These are phyloP conservation scores for Tachystola acroxantha DNA, from an alignment of 2,888 invertebrate species.

Conservation along the genomic window DNA sequence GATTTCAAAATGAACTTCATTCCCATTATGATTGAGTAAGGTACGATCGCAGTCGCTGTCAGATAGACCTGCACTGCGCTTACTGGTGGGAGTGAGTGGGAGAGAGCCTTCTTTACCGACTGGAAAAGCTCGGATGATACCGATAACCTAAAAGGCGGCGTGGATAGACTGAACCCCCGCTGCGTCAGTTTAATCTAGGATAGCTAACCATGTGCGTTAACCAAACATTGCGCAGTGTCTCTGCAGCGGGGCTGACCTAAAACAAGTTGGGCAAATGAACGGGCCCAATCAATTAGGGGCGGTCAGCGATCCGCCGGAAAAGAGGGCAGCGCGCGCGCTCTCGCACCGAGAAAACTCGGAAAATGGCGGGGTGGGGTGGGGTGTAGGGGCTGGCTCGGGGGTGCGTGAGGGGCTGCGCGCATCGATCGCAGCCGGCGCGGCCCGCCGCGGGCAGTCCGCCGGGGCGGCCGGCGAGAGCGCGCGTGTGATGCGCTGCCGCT, in stretches of 20 bases:
- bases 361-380: conserved; percentile 57
- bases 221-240: conserved; percentile 37
- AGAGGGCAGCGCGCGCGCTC: conserved; percentile 78
- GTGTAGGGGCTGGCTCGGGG: conserved; percentile 32
- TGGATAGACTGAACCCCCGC: too few relatives aligned
- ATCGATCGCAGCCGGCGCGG: conserved; percentile 50
- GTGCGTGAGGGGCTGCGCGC: conserved; percentile 46
- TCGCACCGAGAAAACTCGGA: conserved; percentile 73
- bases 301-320: conserved; percentile 75
- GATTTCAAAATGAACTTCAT: too few relatives aligned
- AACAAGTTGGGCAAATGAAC: conserved; percentile 69
- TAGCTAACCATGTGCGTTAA: too few relatives aligned
- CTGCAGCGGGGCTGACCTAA: conserved; percentile 72
- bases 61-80: too few relatives aligned
- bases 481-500: conserved; percentile 75
- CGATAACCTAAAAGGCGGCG: too few relatives aligned
- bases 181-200: too few relatives aligned
- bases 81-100: too few relatives aligned
- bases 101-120: too few relatives aligned
- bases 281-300: conserved; percentile 74
- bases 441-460: conserved; percentile 63
- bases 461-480: conserved; percentile 77
- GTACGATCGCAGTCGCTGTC: too few relatives aligned
- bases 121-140: too few relatives aligned
- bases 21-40: too few relatives aligned